Conservation (phyloP, 2,113 vertebrate genomes). For the Scatophagus argus region DNA sequence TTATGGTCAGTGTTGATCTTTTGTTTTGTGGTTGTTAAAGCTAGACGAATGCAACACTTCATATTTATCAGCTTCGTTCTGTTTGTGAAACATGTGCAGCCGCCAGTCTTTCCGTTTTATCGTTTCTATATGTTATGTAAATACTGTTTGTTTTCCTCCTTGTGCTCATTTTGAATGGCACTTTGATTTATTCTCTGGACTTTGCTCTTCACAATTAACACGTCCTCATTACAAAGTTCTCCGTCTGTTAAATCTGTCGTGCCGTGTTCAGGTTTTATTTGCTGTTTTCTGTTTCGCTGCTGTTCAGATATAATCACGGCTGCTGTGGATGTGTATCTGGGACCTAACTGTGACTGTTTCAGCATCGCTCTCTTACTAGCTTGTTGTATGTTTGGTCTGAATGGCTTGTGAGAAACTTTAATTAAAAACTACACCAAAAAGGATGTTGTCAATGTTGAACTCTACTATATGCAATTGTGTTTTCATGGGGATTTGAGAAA, state of each 20-base stretch:
- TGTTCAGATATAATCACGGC: constrained; percentile 11
- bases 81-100: not conserved
- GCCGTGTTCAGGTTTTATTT: constrained; percentile 22
- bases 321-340: constrained; percentile 24
- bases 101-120: not conserved
- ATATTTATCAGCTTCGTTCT: constrained; percentile 49
- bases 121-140: constrained; percentile 26
- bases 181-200: constrained; percentile 7
- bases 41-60: constrained; percentile 10
- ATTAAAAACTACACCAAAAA: constrained; percentile 42
- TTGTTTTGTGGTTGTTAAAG: constrained; percentile 30
- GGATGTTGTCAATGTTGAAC: not conserved
- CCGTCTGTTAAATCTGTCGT: constrained; percentile 16
- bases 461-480: not conserved
- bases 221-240: constrained; percentile 6
- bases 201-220: constrained; percentile 4
- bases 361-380: constrained; percentile 19
- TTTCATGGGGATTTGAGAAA: not conserved
- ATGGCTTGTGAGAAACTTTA: constrained; percentile 26
- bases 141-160: not conserved
- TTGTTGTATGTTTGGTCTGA: constrained; percentile 40
- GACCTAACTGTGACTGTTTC: constrained; percentile 48
- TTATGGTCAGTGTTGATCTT: constrained; percentile 27
- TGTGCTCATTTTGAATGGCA: not conserved
- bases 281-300: constrained; percentile 29